Evolutionary conservation across 2,113 vertebrate genomes (phyloP), one percentile per base, ranked within the genome.

Genomic region (Sapayoa aenigma): DNA sequence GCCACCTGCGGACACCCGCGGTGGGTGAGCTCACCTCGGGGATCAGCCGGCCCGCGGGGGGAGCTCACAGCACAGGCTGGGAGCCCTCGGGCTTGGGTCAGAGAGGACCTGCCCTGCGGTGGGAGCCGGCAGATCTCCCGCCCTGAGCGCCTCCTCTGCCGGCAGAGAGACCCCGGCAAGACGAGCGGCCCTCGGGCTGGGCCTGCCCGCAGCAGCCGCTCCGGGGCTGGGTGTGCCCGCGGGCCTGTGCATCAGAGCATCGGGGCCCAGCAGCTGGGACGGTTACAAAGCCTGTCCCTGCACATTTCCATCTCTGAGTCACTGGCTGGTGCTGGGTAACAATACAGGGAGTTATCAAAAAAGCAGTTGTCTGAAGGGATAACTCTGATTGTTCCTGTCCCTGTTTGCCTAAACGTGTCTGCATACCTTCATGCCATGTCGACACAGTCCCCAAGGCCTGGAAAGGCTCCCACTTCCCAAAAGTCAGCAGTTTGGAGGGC

Each of bases 361-460:
- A 83, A 76, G 41, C 78, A 76, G 66, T 14, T 90, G 58, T 79
- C 4, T 0, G 62, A 93, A 90, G 44, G 37, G 41, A 5, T 91
- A 60, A 90, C 20, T 89, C 78, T 95, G 90, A 85, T 55, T 83
- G 75, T 82, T 96, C 84, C 72, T 65, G 71, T 93, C 60, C 69
- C 69, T 68, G 60, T 79, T 62, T 93, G 74, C 66, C 84, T 87
- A 75, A 87, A 94, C 90, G 66, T 95, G 87, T 52, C 82, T 90
- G 82, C 90, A 91, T 91, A 88, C 75, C 78, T 95, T 92, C 92
- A 73, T 0, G 1, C 66, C 63, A 60, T 24, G 46, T 71, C 76
- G 47, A 60, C 78, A 77, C 39, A 59, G 85, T 90, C 90, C 86
- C 76, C 76, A 86, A 84, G 60, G 73, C 55, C 58, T 89, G 83